A percentile compares a stretch with the other conserved stretches of the same genome.
Conservation (phyloP, 1,140 invertebrate genomes). For the Spodoptera litura region DNA sequence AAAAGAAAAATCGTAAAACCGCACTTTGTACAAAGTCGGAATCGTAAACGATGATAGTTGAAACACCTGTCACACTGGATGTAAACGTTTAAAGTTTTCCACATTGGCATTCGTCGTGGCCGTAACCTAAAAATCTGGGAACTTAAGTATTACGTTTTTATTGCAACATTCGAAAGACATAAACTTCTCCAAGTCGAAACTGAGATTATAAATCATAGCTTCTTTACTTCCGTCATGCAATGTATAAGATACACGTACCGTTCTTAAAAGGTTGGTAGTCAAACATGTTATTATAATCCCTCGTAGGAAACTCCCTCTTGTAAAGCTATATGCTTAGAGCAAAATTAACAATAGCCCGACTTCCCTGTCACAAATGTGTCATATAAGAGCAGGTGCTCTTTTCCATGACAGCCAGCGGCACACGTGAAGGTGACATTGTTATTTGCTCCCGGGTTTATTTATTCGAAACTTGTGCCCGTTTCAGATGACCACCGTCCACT, state of each 20-base stretch:
- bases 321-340: slow-evolving; percentile 3
- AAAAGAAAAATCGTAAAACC: slow-evolving; percentile 50
- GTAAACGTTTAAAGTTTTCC: slow-evolving; percentile 50
- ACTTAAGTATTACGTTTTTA: slow-evolving; percentile 49
- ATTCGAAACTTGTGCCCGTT: slow-evolving; percentile 79
- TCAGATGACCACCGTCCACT: slow-evolving; percentile 82
- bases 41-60: slow-evolving; percentile 54
- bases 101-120: slow-evolving; percentile 41
- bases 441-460: slow-evolving; percentile 80
- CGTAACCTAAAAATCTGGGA: slow-evolving; percentile 46
- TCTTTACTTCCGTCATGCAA: slow-evolving; percentile 47
- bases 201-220: slow-evolving; percentile 44
- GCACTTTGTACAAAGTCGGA: slow-evolving; percentile 39
- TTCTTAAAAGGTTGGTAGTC: not conserved
- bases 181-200: slow-evolving; percentile 38
- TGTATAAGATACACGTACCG: slow-evolving; percentile 2
- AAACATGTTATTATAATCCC: slow-evolving; percentile 2
- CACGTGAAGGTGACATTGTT: slow-evolving; percentile 73
- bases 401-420: slow-evolving; percentile 64
- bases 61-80: slow-evolving; percentile 49
- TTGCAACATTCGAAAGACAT: slow-evolving; percentile 44
- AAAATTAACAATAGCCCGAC: slow-evolving; percentile 67
- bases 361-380: slow-evolving; percentile 64
- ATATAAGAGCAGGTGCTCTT: slow-evolving; percentile 62
- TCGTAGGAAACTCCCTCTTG: slow-evolving; percentile 6